Percentiles rank a stretch among this genome's conserved stretches.
phyloP scores from a whole-genome alignment of 2,113 vertebrate genomes.

The Leucopsar rothschildi region DNA sequence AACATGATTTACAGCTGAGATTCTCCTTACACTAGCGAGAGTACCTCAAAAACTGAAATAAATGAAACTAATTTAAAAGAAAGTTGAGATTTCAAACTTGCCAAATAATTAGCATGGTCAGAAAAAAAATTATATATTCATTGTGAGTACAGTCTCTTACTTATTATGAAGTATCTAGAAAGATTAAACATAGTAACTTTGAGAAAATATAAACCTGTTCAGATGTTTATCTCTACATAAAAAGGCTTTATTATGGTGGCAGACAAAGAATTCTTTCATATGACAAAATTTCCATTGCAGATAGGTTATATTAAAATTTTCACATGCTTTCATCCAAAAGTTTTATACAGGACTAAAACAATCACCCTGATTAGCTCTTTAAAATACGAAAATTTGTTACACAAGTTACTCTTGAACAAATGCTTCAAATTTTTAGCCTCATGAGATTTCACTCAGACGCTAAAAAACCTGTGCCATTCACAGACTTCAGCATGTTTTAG shows the following conservation, averaged over 20 bases:
- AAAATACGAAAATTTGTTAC: not conserved
- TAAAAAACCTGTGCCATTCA: not conserved
- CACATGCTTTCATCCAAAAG: not conserved
- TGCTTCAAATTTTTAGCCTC: not conserved
- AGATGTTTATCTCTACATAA: not conserved
- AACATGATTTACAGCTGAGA: not conserved
- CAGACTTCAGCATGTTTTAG: not conserved
- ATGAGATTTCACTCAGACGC: not conserved
- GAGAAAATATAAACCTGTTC: not conserved
- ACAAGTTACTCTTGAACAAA: not conserved
- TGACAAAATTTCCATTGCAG: constrained; percentile 22
- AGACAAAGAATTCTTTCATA: constrained; percentile 16
- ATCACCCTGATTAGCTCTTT: not conserved
- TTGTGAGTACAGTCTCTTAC: not conserved
- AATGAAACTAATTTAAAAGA: not conserved
- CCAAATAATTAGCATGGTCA: not conserved
- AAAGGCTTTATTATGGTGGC: not conserved
- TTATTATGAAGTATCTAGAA: not conserved
- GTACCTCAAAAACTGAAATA: not conserved
- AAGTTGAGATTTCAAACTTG: not conserved
- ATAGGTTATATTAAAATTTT: not conserved
- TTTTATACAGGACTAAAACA: not conserved
- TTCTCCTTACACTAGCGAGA: not conserved
- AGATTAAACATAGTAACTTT: not conserved
- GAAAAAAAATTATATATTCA: not conserved